Base-by-base conservation (phyloP, 1,140 invertebrate species). In the Meloidogyne floridensis region DNA sequence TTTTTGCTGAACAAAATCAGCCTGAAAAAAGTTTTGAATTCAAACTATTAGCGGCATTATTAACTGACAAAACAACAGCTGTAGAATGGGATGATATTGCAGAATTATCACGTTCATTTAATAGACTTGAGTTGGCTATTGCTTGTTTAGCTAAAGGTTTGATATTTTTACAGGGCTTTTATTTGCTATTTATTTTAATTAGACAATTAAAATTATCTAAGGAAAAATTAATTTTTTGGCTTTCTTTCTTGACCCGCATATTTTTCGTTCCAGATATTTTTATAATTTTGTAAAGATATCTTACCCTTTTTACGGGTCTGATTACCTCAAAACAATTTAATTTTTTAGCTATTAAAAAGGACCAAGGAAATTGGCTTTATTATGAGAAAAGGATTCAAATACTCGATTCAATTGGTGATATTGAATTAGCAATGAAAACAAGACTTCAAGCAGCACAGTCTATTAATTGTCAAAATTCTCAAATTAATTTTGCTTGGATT, bases 371-470 rank as follows among this genome's bases (percentile, higher is more conserved):
- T 78, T 89, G 87, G 86, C 18, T 83, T 13, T 87, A 87, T 76
- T 89, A 90, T 75, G 87, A 89, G 54, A 88, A 88, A 59, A 81
- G 87, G 70, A 89, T 89, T 56, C 80, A 87, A 78, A 77, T 90
- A 43, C 78, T 90, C 10, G 88, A 89, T 72, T 53, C 71, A 56
- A 59, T 88, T 11, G 82, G 86, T 13, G 51, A 82, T 11, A 80
- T 75, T 13, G 79, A 85, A 13, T 70, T 87, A 2, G 86, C 88
- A 15, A 89, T 89, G 87, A 81, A 84, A 59, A 89, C 84, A n/a
- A 83, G 88, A 20, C 75, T 89, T 3, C 81, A 85, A 65, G 87
- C 87, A 0, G 86, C 85, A 2, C 82, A 90, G 70, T 72, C 80
- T 10, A 87, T 88, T 59, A 80, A 86, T 72, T 83, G 83, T 72